Evolutionary conservation across 2,113 vertebrate genomes (phyloP).

Genomic region (Choloepus hoffmanni): DNA sequence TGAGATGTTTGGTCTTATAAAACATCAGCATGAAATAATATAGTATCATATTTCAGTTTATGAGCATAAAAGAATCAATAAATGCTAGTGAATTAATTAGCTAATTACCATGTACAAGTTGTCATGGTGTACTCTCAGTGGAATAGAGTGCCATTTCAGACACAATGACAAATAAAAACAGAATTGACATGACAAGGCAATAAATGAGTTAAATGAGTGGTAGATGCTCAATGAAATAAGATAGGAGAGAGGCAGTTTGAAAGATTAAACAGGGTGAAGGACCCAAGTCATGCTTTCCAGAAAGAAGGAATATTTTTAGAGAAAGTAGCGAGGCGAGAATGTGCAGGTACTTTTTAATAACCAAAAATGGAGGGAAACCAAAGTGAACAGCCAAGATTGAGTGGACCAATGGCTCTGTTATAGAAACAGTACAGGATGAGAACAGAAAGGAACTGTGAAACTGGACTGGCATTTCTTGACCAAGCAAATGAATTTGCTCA

Average conservation of each 20-base stretch:
- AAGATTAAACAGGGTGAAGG: neutral
- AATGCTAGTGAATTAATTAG: conserved; percentile 1
- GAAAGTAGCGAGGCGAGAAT: neutral
- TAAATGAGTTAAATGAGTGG: neutral
- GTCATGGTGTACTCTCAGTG: neutral
- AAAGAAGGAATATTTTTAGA: neutral
- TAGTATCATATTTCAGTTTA: neutral
- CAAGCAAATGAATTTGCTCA: neutral
- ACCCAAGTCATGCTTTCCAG: neutral
- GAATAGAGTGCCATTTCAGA: neutral
- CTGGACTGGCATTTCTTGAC: no score
- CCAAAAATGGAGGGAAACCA: neutral
- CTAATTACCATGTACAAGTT: neutral
- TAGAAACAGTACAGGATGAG: neutral
- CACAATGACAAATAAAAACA: neutral
- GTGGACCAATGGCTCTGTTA: neutral
- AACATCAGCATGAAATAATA: neutral
- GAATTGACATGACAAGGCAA: neutral
- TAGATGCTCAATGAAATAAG: neutral
- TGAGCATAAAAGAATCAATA: neutral
- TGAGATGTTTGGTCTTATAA: neutral
- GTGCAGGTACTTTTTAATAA: neutral
- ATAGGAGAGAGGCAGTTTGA: neutral
- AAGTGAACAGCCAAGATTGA: neutral
- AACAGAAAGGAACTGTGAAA: neutral